Evolutionary conservation across 2,888 invertebrate genomes (phyloP).

Genomic region (Macrosoma leucophasiata): DNA sequence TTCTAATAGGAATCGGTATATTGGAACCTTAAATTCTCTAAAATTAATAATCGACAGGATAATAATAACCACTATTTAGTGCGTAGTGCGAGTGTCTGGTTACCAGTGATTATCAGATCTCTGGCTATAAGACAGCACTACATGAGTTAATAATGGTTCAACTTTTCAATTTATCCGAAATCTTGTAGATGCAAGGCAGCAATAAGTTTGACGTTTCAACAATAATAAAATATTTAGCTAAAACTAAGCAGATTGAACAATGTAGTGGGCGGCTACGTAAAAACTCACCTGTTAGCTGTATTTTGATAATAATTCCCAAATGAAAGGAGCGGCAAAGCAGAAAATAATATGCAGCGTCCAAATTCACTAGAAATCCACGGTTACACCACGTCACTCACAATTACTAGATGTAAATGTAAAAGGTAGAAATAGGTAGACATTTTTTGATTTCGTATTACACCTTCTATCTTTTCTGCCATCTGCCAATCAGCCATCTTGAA

Average conservation of each 20-base stretch:
- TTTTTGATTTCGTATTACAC: conserved; percentile 24
- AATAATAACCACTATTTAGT: conserved; percentile 52
- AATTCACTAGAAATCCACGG: conserved; percentile 46
- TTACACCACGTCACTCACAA: conserved; percentile 60
- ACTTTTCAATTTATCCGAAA: too few species aligned
- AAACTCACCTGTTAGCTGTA: conserved; percentile 49
- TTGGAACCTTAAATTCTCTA: too few species aligned
- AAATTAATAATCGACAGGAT: conserved; percentile 47
- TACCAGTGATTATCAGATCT: conserved; percentile 43
- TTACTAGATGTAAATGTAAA: conserved; percentile 42
- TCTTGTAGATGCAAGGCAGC: too few species aligned
- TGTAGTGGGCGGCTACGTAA: conserved; percentile 53
- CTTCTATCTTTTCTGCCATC: conserved; percentile 21
- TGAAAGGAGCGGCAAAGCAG: conserved; percentile 8
- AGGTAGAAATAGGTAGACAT: conserved; percentile 48
- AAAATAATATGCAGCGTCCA: conserved; percentile 22
- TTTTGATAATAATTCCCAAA: conserved; percentile 27
- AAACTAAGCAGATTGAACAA: conserved; percentile 55
- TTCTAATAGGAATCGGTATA: too few species aligned
- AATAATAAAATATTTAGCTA: conserved; percentile 36
- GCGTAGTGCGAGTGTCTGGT: conserved; percentile 61
- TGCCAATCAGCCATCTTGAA: conserved; percentile 61
- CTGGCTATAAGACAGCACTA: too few species aligned
- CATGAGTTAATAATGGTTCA: too few species aligned
- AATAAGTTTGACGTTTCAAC: too few species aligned